Evolutionary conservation across 2,113 vertebrate genomes (phyloP).

Genomic region (Ictidomys tridecemlineatus): DNA sequence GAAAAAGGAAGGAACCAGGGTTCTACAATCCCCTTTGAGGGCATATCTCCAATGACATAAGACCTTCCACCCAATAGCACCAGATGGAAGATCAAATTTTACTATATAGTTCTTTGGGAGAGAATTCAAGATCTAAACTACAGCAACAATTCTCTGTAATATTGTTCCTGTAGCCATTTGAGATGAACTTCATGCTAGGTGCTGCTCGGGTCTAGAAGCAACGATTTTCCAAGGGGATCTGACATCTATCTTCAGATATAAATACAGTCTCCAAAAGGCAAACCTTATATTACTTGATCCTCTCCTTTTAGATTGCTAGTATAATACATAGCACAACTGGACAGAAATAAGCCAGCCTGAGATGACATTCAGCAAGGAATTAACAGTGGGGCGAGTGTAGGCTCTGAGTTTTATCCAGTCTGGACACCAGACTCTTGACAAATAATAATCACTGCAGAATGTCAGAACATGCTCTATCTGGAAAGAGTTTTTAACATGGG

Average conservation of each 20-base stretch:
- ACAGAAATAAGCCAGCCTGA: not conserved
- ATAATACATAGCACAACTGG: not conserved
- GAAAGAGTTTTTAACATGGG: not conserved
- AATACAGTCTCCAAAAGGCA: not conserved
- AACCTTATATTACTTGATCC: not conserved
- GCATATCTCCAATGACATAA: not conserved
- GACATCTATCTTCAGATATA: not conserved
- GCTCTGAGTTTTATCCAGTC: not conserved
- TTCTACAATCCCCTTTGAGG: not conserved
- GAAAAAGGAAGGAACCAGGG: not conserved
- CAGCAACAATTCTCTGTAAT: not conserved
- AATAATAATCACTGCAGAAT: not conserved
- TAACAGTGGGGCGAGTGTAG: accelerated
- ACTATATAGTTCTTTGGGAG: not conserved
- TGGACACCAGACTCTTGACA: not conserved
- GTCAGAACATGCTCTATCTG: not conserved
- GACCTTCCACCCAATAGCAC: not conserved
- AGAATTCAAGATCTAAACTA: not conserved
- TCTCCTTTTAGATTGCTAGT: not conserved
- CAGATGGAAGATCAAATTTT: not conserved
- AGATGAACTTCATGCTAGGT: not conserved
- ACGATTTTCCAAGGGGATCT: not conserved
- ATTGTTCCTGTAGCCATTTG: not conserved
- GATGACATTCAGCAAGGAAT: not conserved
- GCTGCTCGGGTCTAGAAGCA: not conserved